Evolutionary conservation across 2,888 invertebrate species (phyloP).

Genomic region (Heteropelma amictum): DNA sequence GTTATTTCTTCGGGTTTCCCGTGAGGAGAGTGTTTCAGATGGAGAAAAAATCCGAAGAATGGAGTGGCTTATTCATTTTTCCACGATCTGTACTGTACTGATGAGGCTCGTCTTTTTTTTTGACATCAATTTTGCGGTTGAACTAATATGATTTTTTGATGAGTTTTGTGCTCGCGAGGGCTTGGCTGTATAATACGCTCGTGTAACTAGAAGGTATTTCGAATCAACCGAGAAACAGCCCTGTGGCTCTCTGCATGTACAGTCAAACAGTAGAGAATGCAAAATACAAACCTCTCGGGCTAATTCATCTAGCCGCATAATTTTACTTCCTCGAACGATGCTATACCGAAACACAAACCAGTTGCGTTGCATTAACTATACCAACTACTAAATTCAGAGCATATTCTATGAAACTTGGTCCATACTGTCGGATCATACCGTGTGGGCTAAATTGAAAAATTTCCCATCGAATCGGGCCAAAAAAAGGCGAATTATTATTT

Average conservation of each 20-base stretch:
- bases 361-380: not conserved
- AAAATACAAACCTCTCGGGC: constrained; percentile 13
- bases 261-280: too few species aligned
- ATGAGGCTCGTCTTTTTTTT: not conserved
- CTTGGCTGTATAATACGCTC: not conserved
- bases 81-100: not conserved
- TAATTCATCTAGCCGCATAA: constrained; percentile 28
- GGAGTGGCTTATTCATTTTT: not conserved
- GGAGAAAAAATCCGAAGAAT: not conserved
- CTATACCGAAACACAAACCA: not conserved
- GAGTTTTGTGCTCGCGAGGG: not conserved
- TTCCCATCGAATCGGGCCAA: not conserved
- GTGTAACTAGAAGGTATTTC: not conserved
- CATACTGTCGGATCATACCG: not conserved
- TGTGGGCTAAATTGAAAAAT: not conserved
- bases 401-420: not conserved
- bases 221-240: not conserved
- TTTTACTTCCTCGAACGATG: not conserved
- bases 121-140: not conserved
- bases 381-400: constrained; percentile 10
- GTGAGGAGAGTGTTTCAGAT: too few species aligned
- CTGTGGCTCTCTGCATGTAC: not conserved
- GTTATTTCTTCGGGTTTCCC: too few species aligned
- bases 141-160: not conserved
- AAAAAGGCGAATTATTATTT: constrained; percentile 1